phyloP scores from a whole-genome alignment of 1,140 invertebrate genomes.

The Drosophila nigrodunni region DNA sequence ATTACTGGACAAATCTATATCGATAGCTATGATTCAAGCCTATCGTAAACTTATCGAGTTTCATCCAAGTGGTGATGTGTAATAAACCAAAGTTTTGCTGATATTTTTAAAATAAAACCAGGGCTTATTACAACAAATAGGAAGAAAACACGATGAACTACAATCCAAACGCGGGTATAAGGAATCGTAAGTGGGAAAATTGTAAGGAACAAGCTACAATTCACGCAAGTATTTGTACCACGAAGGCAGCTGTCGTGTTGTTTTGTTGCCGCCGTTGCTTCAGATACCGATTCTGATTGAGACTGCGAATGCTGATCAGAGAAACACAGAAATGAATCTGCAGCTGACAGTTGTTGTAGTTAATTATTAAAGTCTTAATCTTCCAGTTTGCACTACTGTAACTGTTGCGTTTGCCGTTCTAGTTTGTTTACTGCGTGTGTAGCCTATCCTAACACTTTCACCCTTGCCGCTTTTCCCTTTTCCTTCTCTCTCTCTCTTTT shows the following conservation, averaged over 20 bases:
- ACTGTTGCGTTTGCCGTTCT: conserved; percentile 23
- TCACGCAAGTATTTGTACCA: conserved; percentile 74
- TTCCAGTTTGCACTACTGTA: background rate
- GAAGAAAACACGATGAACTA: conserved; percentile 76
- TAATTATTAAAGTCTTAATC: conserved; percentile 13
- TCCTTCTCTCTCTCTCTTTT: background rate
- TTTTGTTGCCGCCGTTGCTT: conserved; percentile 10
- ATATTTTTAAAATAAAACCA: conserved; percentile 46
- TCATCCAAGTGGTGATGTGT: conserved; percentile 50
- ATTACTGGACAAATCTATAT: background rate
- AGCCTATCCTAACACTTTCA: conserved; percentile 63
- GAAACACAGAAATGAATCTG: conserved; percentile 16
- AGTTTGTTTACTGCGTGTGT: conserved; percentile 57
- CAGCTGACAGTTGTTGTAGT: conserved; percentile 29
- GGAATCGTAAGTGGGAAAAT: conserved; percentile 85
- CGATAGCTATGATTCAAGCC: conserved; percentile 1
- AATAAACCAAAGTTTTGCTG: conserved; percentile 51
- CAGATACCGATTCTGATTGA: background rate
- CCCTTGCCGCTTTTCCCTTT: conserved; percentile 1
- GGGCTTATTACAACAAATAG: conserved; percentile 7
- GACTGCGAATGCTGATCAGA: conserved; percentile 19
- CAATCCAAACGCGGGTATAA: conserved; percentile 85
- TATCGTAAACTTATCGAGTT: conserved; percentile 24
- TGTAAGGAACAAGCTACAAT: conserved; percentile 78
- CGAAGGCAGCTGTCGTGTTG: conserved; percentile 30